Evolutionary conservation across 2,888 invertebrate genomes (phyloP).

Genomic region (Omphaloscelis lunosa): DNA sequence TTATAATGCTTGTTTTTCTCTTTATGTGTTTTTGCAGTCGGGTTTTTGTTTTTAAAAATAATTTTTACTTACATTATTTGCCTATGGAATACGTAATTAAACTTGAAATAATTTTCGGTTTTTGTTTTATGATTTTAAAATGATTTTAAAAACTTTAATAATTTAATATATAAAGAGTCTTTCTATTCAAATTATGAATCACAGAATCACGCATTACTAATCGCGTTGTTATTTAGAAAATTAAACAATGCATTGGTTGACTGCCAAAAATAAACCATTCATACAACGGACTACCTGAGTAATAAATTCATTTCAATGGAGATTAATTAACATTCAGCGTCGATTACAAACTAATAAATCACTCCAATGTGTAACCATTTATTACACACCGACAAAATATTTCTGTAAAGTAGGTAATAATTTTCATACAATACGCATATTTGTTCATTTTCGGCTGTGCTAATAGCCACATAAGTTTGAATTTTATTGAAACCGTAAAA

Average conservation of each 20-base stretch:
- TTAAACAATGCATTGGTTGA: conserved; percentile 1
- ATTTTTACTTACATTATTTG: neutral
- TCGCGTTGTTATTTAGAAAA: neutral
- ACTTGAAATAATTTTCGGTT: neutral
- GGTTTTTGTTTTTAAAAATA: too few relatives aligned
- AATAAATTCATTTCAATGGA: conserved; percentile 18
- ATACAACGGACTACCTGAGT: neutral
- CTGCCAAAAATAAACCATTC: conserved; percentile 2
- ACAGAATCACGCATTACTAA: neutral
- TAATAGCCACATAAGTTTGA: neutral
- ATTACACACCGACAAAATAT: conserved; percentile 4
- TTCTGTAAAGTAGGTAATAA: conserved; percentile 5
- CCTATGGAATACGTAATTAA: neutral
- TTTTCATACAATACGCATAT: neutral
- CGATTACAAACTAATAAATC: conserved; percentile 27
- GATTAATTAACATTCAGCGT: conserved; percentile 19
- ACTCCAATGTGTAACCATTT: conserved; percentile 9
- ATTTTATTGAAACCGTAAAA: neutral
- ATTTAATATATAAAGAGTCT: neutral
- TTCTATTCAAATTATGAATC: neutral
- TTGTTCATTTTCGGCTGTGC: neutral
- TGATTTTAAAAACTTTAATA: neutral
- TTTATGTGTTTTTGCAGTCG: too few relatives aligned
- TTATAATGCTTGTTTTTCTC: too few relatives aligned
- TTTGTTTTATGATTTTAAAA: neutral